These are phyloP conservation scores for rabbit (Oryctolagus cuniculus) DNA, from an alignment of 2,113 vertebrate genomes.

Conservation along the genomic window DNA sequence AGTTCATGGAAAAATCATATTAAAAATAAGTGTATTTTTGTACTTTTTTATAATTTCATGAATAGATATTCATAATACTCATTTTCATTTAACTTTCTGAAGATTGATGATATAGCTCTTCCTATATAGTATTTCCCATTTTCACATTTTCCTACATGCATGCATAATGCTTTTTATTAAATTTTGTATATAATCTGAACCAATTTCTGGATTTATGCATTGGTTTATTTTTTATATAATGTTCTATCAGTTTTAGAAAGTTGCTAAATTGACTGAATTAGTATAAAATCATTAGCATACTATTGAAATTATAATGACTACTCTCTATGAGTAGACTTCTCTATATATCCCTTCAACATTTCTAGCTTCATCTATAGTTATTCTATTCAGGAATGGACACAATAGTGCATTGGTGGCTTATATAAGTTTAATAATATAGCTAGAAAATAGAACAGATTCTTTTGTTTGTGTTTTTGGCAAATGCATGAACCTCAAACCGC, in stretches of 20 bases:
- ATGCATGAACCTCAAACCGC: not conserved
- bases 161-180: not conserved
- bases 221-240: not conserved
- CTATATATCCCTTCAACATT: not conserved
- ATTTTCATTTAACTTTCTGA: too few species aligned
- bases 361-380: not conserved
- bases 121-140: not conserved
- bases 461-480: not conserved
- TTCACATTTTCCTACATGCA: not conserved
- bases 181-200: not conserved
- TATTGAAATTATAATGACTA: not conserved
- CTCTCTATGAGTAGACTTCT: not conserved
- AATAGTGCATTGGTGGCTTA: not conserved
- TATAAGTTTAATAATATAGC: not conserved
- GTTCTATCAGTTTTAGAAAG: not conserved
- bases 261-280: not conserved
- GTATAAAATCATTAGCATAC: not conserved
- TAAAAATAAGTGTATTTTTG: too few species aligned
- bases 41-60: too few species aligned
- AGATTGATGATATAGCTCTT: not conserved
- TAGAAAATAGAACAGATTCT: not conserved
- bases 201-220: not conserved
- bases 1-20: too few species aligned
- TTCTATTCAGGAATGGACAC: not conserved
- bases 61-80: too few species aligned